phyloP scores from a whole-genome alignment of 2,888 invertebrate species.

The Monoplex corrugatus region DNA sequence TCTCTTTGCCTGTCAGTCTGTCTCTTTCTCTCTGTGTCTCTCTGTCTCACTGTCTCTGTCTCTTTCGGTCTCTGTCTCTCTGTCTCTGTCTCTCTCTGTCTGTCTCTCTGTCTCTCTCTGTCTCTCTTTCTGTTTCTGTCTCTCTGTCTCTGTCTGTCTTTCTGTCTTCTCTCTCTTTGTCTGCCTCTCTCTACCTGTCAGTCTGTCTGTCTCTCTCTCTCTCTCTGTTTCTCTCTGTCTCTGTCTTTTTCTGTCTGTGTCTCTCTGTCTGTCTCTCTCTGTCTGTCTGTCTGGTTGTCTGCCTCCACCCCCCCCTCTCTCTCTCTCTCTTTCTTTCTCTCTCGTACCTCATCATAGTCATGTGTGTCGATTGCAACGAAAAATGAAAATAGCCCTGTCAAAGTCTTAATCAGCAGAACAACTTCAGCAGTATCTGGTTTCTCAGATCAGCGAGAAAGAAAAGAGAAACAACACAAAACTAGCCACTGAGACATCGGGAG shows the following conservation, averaged over 20 bases:
- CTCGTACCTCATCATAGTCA: too few species aligned
- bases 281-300: too few species aligned
- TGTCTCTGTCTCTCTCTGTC: conserved; percentile 31
- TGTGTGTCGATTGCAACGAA: too few species aligned
- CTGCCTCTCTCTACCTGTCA: conserved; percentile 17
- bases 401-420: too few species aligned
- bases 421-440: too few species aligned
- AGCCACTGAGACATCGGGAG: too few species aligned
- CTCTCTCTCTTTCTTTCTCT: too few species aligned
- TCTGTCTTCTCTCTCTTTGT: conserved; percentile 7
- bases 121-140: conserved; percentile 27
- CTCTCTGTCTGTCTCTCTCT: background rate
- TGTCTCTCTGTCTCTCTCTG: conserved; percentile 29
- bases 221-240: conserved; percentile 26
- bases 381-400: too few species aligned
- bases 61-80: background rate
- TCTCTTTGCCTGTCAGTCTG: background rate
- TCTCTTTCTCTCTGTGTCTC: background rate
- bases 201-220: conserved; percentile 20
- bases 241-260: conserved; percentile 11
- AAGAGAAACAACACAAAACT: too few species aligned
- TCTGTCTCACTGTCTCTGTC: conserved; percentile 35
- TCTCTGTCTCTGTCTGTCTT: conserved; percentile 4
- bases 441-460: too few species aligned
- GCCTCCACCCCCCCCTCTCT: too few species aligned